Conservation (phyloP, 2,888 invertebrate species). For the Athalia cordata region DNA sequence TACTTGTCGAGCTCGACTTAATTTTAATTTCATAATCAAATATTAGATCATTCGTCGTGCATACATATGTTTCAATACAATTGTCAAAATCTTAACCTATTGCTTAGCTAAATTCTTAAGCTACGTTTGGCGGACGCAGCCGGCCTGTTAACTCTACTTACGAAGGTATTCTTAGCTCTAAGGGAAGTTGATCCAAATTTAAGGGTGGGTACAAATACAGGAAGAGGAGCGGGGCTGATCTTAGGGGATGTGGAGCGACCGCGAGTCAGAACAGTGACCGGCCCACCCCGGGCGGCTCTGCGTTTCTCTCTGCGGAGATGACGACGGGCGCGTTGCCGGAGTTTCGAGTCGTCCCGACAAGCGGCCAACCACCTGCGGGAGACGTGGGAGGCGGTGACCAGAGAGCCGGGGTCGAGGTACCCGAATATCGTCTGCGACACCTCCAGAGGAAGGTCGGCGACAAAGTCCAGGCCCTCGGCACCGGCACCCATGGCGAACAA, state of each 20-base stretch:
- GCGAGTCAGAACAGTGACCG: neutral
- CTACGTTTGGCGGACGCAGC: constrained; percentile 19
- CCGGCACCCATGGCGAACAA: constrained; percentile 40
- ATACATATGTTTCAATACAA: neutral
- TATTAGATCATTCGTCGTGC: too few species aligned
- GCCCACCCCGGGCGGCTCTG: constrained; percentile 28
- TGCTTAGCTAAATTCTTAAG: constrained; percentile 19
- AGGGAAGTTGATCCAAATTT: neutral
- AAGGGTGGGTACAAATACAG: constrained; percentile 10
- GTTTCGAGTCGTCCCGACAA: constrained; percentile 37
- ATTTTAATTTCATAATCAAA: too few species aligned
- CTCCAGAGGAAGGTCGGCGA: constrained; percentile 45
- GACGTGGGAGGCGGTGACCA: constrained; percentile 43
- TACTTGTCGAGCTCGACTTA: too few species aligned
- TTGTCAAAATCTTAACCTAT: neutral
- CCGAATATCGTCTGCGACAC: constrained; percentile 46
- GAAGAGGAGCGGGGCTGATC: neutral
- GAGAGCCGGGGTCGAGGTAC: constrained; percentile 45
- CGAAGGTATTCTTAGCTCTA: constrained; percentile 12
- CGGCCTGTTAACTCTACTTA: constrained; percentile 11
- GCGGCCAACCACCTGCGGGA: constrained; percentile 42
- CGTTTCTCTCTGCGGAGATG: constrained; percentile 40
- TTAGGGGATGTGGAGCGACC: neutral
- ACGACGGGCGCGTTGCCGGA: constrained; percentile 39
- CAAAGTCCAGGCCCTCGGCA: constrained; percentile 40